A percentile compares a stretch with the other conserved stretches of the same genome.
Conservation (phyloP, 2,888 invertebrate genomes). For the Congeria kusceri region DNA sequence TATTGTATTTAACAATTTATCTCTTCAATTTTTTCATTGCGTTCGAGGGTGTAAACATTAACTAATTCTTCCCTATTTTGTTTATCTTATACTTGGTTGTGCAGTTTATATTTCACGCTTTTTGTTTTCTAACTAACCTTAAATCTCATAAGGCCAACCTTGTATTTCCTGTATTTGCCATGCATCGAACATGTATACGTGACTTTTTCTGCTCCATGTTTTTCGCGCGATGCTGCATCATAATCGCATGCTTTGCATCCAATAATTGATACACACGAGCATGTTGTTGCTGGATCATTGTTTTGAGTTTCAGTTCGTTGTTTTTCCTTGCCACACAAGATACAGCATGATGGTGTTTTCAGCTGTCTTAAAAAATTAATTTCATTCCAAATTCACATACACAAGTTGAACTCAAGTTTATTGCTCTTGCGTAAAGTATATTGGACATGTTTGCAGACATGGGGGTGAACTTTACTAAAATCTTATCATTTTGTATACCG, state of each 20-base stretch:
- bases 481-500: too few relatives aligned
- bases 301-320: background rate
- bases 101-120: too few relatives aligned
- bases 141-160: slow-evolving; percentile 71
- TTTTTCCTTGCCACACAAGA: slow-evolving; percentile 65
- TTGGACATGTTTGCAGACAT: too few relatives aligned
- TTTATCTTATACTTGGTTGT: too few relatives aligned
- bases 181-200: slow-evolving; percentile 66
- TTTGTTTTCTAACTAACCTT: slow-evolving; percentile 65
- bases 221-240: slow-evolving; percentile 34
- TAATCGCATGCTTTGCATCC: slow-evolving; percentile 61
- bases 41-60: too few relatives aligned
- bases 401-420: too few relatives aligned
- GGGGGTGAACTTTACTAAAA: too few relatives aligned
- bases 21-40: too few relatives aligned
- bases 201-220: background rate
- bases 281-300: background rate
- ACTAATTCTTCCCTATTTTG: too few relatives aligned
- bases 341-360: slow-evolving; percentile 48
- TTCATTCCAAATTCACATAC: too few relatives aligned
- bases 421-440: too few relatives aligned
- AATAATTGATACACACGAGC: slow-evolving; percentile 34
- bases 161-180: slow-evolving; percentile 72
- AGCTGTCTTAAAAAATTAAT: slow-evolving; percentile 25
- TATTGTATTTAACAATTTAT: too few relatives aligned